These are phyloP conservation scores for Microplitis deprimator DNA, from an alignment of 2,888 invertebrate species.

Conservation along the genomic window DNA sequence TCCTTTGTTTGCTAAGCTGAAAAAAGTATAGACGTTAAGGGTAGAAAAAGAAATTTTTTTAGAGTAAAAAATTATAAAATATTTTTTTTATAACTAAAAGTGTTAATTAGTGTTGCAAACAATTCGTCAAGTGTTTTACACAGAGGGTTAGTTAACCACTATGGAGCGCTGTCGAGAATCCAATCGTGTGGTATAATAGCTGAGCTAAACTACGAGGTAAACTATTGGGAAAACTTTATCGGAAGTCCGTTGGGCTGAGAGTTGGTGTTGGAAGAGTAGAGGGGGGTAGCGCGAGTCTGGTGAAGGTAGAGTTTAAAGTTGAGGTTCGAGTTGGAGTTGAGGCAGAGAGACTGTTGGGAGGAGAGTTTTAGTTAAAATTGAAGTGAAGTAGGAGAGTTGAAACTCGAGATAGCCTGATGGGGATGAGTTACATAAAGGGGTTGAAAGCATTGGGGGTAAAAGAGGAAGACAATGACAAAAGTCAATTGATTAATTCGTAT, in stretches of 20 bases:
- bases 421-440: constrained; percentile 44
- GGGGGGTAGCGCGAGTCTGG: constrained; percentile 28
- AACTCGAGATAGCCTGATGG: constrained; percentile 5
- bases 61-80: too few species aligned
- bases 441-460: constrained; percentile 30
- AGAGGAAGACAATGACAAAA: background rate
- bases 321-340: background rate
- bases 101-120: constrained; percentile 14
- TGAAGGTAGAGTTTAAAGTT: constrained; percentile 42
- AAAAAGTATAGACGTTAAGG: too few species aligned
- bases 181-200: constrained; percentile 60
- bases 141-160: constrained; percentile 23
- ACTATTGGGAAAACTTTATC: constrained; percentile 54
- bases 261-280: constrained; percentile 12
- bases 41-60: too few species aligned
- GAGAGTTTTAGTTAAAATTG: background rate
- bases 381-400: background rate
- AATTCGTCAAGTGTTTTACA: constrained; percentile 26
- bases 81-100: constrained; percentile 2
- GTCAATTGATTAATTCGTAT: constrained; percentile 50
- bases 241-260: constrained; percentile 34
- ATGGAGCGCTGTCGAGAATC: constrained; percentile 55
- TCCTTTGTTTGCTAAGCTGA: background rate
- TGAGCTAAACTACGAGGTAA: constrained; percentile 55
- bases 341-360: background rate